Conservation (phyloP, 2,113 vertebrate species). For the Thunnus thynnus region DNA sequence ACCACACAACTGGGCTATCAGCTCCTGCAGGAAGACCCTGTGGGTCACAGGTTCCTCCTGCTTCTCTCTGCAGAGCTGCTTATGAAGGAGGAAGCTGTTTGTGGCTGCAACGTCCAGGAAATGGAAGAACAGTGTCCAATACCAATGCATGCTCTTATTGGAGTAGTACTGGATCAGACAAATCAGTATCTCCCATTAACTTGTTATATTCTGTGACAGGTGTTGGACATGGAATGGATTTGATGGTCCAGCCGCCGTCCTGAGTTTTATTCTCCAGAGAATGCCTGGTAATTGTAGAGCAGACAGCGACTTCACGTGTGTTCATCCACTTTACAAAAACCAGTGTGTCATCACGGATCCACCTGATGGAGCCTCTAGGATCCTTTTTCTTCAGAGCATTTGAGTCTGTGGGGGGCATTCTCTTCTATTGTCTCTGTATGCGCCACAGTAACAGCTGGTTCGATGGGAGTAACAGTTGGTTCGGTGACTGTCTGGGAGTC, state of each 20-base stretch:
- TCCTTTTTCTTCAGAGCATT: no score
- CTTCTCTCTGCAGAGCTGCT: neutral
- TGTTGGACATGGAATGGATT: neutral
- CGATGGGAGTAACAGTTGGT: no score
- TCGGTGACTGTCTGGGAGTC: no score
- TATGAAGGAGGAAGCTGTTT: constrained; percentile 27
- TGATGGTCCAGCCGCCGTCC: no score
- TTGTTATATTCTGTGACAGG: constrained; percentile 13
- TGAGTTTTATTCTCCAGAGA: neutral
- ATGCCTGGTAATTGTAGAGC: constrained; percentile 35
- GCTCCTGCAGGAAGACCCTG: constrained; percentile 23
- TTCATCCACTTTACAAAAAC: constrained; percentile 23
- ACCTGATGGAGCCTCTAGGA: neutral
- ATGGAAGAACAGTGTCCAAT: constrained; percentile 15
- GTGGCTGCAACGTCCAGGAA: constrained; percentile 27
- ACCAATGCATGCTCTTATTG: constrained; percentile 16
- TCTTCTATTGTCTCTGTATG: no score
- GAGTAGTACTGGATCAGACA: constrained; percentile 18
- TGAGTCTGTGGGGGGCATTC: no score
- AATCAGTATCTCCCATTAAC: neutral
- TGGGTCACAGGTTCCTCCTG: neutral
- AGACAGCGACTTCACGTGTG: constrained; percentile 19
- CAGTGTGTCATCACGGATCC: constrained; percentile 24
- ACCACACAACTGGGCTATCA: constrained; percentile 27
- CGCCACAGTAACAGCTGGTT: no score